Evolutionary conservation across 2,888 invertebrate species (phyloP).

Genomic region (Myopa testacea): DNA sequence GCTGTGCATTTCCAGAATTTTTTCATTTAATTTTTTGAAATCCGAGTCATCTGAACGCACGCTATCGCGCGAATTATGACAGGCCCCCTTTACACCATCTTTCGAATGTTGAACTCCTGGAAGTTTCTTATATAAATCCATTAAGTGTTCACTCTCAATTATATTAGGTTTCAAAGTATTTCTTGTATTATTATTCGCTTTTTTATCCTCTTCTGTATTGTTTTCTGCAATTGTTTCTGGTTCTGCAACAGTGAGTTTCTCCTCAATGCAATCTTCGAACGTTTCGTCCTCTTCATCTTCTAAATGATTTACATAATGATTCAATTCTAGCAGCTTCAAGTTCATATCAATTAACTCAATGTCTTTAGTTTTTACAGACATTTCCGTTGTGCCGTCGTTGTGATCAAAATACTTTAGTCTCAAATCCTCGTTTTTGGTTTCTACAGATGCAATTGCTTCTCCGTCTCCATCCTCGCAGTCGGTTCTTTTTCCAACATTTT

Average conservation of each 20-base stretch:
- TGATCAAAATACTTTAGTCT: not conserved
- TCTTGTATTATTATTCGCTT: too few relatives aligned
- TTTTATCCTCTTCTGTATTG: not conserved
- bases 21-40: constrained; percentile 12
- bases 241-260: not conserved
- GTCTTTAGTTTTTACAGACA: not conserved
- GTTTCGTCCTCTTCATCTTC: not conserved
- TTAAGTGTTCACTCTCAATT: not conserved
- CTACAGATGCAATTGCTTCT: not conserved
- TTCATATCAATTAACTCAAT: not conserved
- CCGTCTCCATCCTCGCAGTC: not conserved
- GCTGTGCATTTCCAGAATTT: not conserved
- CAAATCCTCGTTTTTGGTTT: not conserved
- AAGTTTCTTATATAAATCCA: not conserved
- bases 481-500: not conserved
- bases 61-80: not conserved
- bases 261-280: constrained; percentile 2
- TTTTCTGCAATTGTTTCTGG: not conserved
- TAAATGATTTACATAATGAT: constrained; percentile 8
- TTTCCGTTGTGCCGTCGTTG: not conserved
- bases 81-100: too few relatives aligned
- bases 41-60: not conserved
- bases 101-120: not conserved
- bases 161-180: not conserved
- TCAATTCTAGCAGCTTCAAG: not conserved